phyloP scores from a whole-genome alignment of 2,113 vertebrate species.

The Saguinus imperator region DNA sequence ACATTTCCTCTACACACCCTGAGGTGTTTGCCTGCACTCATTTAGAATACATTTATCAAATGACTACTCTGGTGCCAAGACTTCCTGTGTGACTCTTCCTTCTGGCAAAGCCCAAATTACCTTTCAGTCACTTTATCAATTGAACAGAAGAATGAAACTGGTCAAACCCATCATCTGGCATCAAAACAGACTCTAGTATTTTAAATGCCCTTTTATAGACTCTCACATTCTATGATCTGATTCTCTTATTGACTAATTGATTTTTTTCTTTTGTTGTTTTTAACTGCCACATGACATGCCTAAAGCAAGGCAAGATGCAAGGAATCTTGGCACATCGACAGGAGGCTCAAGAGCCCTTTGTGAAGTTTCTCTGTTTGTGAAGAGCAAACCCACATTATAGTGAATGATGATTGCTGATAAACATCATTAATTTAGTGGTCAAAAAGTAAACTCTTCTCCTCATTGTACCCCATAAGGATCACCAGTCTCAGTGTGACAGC shows the following conservation, averaged over 20 bases:
- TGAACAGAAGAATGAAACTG: slow-evolving; percentile 49
- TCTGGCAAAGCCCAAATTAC: slow-evolving; percentile 56
- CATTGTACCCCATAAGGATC: not conserved
- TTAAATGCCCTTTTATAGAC: slow-evolving; percentile 33
- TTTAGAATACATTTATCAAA: slow-evolving; percentile 60
- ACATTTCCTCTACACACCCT: not conserved
- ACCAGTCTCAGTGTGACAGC: not conserved
- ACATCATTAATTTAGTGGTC: not conserved
- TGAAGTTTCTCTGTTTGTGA: slow-evolving; percentile 19
- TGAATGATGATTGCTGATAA: not conserved
- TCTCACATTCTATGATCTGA: not conserved
- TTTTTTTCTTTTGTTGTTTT: slow-evolving; percentile 36
- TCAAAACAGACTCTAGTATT: not conserved
- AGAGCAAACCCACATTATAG: not conserved
- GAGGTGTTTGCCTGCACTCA: slow-evolving; percentile 47
- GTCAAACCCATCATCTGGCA: not conserved
- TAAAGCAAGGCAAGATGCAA: not conserved
- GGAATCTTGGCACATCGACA: not conserved
- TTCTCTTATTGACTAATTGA: slow-evolving; percentile 13
- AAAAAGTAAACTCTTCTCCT: slow-evolving; percentile 22
- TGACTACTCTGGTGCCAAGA: not conserved
- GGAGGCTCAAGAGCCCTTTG: not conserved
- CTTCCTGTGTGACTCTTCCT: slow-evolving; percentile 32
- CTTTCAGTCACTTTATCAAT: slow-evolving; percentile 58
- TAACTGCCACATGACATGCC: not conserved